Evolutionary conservation across 1,140 invertebrate genomes (phyloP), one percentile per base, ranked within the genome.

Genomic region (Chelonus insularis): DNA sequence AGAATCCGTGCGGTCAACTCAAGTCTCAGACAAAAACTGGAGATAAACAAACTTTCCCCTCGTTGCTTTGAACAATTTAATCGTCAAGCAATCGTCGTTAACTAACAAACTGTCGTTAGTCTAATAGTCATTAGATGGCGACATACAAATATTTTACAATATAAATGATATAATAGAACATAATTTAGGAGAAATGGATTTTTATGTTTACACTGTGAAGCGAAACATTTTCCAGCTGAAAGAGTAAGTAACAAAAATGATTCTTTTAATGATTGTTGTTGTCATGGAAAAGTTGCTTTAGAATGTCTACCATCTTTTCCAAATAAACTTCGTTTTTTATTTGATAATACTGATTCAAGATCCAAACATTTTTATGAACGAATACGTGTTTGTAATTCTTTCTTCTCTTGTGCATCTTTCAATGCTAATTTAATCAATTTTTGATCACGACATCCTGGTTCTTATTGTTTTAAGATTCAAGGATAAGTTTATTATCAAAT

Each of bases 391-490:
- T 64, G 60, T 21, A 64, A 64, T 51, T 39, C 16, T 1, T 60
- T 58, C 6, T 57, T 64, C 43, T 55, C 58, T 36, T 61, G 60
- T 23, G 63, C 63, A 36, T 64, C 58, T 21, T 64, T 64, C 36
- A 64, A 64, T 51, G 52, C 58, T 8, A 64, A 64, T 57, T 64
- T 64, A 45, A 32, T 64, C 0, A 64, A 57, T 36, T 64, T 60
- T 37, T 7, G 50, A 41, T 32, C 18, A 39, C 16, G 56, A 41
- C 61, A 55, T 23, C 20, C 37, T 43, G 48, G 23, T n/a, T n/a
- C n/a, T n/a, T n/a, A n/a, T n/a, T n/a, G n/a, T n/a, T n/a, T n/a
- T n/a, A n/a, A n/a, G n/a, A n/a, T n/a, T n/a, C n/a, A n/a, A n/a
- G n/a, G n/a, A n/a, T n/a, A n/a, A n/a, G n/a, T n/a, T n/a, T n/a